Conservation (phyloP, 2,113 vertebrate genomes). For the Erpornis zantholeuca region DNA sequence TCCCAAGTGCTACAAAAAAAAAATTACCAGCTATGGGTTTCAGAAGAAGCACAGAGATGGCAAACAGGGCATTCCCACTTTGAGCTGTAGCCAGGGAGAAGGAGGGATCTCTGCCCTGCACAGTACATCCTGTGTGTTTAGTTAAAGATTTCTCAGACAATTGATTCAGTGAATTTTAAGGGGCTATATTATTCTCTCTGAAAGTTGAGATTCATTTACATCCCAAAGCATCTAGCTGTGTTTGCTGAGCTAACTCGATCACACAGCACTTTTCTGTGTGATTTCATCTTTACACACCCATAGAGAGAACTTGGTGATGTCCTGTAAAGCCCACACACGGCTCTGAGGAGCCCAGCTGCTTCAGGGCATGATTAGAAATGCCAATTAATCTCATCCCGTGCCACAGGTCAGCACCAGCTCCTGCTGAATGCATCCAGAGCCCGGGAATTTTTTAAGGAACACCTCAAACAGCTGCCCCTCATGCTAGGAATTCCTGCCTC, state of each 20-base stretch:
- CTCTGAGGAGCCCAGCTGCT: conserved; percentile 1
- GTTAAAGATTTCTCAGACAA: background rate
- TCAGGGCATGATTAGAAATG: conserved; percentile 10
- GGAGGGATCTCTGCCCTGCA: background rate
- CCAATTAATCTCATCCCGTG: conserved; percentile 29
- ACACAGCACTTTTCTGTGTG: background rate
- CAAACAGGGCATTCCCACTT: background rate
- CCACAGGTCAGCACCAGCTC: conserved; percentile 54
- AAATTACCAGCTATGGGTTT: background rate
- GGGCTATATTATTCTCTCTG: background rate
- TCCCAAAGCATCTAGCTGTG: background rate
- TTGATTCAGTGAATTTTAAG: background rate
- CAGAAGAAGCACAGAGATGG: background rate
- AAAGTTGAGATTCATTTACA: background rate
- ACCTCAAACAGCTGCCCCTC: background rate
- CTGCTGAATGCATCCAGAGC: conserved; percentile 38
- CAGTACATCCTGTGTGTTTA: background rate
- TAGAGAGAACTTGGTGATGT: background rate
- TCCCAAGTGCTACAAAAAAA: background rate
- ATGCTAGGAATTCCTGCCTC: conserved; percentile 55
- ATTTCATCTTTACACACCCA: background rate
- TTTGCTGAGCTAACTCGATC: background rate
- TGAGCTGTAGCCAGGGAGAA: background rate
- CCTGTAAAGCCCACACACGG: background rate
- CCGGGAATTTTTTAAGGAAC: background rate